Conservation (phyloP, 2,113 vertebrate genomes). For the Chloropsis hardwickii region DNA sequence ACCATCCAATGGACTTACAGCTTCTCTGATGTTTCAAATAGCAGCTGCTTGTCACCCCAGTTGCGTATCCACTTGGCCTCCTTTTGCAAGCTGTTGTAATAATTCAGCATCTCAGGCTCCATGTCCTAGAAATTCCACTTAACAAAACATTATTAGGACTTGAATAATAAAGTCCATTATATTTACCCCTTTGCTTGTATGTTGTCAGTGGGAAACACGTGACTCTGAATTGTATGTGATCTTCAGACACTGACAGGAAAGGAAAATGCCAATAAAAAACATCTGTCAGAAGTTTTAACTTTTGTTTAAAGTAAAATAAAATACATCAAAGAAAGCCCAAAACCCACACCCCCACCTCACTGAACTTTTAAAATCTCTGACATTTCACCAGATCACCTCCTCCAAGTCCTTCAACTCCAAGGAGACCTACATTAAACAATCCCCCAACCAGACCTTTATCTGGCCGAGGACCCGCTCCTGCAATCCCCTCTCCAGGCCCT, state of each 20-base stretch:
- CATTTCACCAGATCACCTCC: slow-evolving; percentile 81
- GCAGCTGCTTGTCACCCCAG: not conserved
- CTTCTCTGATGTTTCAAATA: not conserved
- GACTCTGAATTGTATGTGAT: not conserved
- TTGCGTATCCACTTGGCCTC: not conserved
- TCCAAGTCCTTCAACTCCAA: slow-evolving; percentile 80
- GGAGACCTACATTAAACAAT: slow-evolving; percentile 66
- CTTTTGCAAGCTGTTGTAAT: not conserved
- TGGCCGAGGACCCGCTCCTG: slow-evolving; percentile 75
- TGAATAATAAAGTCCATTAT: not conserved
- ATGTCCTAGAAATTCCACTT: not conserved
- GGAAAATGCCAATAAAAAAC: not conserved
- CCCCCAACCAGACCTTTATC: slow-evolving; percentile 57
- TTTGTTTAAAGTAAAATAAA: not conserved
- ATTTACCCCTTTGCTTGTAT: not conserved
- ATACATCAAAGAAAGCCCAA: not conserved
- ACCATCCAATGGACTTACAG: not conserved
- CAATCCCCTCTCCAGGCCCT: slow-evolving; percentile 68
- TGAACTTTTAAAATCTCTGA: not conserved
- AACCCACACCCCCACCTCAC: rapidly evolving
- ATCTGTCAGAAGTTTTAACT: not conserved
- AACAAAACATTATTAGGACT: not conserved
- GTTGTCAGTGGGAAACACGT: not conserved
- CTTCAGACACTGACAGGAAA: not conserved
- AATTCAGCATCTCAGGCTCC: not conserved